Evolutionary conservation across 2,888 invertebrate species (phyloP).

Genomic region (Melinaea marsaeus): DNA sequence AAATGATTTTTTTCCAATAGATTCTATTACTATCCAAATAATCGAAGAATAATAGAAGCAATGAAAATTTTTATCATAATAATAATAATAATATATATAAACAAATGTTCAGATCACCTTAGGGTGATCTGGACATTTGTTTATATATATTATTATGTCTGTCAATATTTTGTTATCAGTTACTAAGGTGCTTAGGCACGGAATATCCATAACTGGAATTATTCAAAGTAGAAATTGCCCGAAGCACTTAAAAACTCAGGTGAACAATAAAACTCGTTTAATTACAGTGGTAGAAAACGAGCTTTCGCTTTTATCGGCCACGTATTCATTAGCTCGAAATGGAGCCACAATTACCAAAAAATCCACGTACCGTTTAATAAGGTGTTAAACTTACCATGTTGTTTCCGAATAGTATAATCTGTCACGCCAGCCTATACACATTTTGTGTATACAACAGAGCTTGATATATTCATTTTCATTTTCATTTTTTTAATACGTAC

Average conservation of each 20-base stretch:
- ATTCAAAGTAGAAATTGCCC: conserved; percentile 17
- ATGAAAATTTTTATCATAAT: too few species aligned
- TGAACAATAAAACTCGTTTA: conserved; percentile 63
- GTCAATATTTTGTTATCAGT: too few species aligned
- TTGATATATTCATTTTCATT: background rate
- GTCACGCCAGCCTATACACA: conserved; percentile 44
- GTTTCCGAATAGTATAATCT: conserved; percentile 58
- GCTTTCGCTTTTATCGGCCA: conserved; percentile 65
- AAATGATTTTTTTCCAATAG: too few species aligned
- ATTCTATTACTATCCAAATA: too few species aligned
- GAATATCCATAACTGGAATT: conserved; percentile 24
- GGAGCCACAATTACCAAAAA: conserved; percentile 73
- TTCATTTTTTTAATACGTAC: conserved; percentile 1
- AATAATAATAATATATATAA: too few species aligned
- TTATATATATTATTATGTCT: too few species aligned
- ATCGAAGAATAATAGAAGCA: too few species aligned
- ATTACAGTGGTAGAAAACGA: conserved; percentile 58
- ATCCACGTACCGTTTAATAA: conserved; percentile 65
- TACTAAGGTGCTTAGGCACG: background rate
- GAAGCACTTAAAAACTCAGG: conserved; percentile 45
- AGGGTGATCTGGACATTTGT: too few species aligned
- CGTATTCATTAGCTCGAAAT: conserved; percentile 68
- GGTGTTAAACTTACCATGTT: conserved; percentile 67
- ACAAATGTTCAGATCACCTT: too few species aligned
- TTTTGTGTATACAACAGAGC: conserved; percentile 11